phyloP scores from a whole-genome alignment of 1,140 invertebrate species.

The Trichomalopsis sarcophagae region DNA sequence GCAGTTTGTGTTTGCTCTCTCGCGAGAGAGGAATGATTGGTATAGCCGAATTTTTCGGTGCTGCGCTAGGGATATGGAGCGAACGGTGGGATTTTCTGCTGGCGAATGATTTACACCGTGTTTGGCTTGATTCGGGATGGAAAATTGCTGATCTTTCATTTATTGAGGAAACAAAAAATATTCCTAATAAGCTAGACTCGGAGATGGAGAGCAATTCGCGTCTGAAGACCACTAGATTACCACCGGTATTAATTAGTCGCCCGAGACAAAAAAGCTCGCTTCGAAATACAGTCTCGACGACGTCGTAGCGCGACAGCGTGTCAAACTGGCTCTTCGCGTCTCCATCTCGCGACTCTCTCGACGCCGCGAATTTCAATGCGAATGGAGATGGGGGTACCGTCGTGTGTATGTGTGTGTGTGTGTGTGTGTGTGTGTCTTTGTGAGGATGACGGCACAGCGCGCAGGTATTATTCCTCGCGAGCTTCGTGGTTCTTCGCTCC shows the following conservation, averaged over 20 bases:
- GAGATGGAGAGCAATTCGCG: neutral
- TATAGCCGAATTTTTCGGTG: too few relatives aligned
- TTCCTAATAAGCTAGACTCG: too few relatives aligned
- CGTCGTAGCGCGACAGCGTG: neutral
- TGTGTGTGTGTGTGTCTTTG: neutral
- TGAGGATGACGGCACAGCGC: too few relatives aligned
- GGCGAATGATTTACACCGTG: too few relatives aligned
- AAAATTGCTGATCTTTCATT: too few relatives aligned
- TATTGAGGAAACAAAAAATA: too few relatives aligned
- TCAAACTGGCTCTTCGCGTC: constrained; percentile 8
- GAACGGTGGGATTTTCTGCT: too few relatives aligned
- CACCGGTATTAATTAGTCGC: constrained; percentile 35
- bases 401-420: too few relatives aligned
- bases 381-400: neutral
- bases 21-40: too few relatives aligned
- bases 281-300: neutral
- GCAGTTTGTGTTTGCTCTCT: too few relatives aligned
- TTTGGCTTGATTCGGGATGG: too few relatives aligned
- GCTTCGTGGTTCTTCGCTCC: neutral
- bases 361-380: constrained; percentile 3
- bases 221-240: neutral
- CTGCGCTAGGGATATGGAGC: too few relatives aligned
- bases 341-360: neutral
- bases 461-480: neutral
- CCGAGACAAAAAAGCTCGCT: constrained; percentile 26